Evolutionary conservation across 1,140 invertebrate species (phyloP), one percentile per base, ranked within the genome.

Genomic region (Cherax quadricarinatus): DNA sequence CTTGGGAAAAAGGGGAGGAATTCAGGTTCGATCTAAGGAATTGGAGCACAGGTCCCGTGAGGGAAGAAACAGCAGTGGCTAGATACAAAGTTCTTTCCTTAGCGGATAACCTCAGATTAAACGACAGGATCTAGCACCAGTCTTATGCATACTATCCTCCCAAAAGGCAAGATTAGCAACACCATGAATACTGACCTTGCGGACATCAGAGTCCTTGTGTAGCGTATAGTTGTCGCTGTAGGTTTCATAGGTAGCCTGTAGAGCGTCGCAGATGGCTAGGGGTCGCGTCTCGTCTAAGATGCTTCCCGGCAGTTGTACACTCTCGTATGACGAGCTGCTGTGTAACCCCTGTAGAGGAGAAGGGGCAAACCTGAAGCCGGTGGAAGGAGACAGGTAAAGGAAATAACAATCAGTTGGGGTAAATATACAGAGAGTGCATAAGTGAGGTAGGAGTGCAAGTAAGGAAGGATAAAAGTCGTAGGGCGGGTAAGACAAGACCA

Each of bases 241-340:
- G 41, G 62, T 86, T 53, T 86, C 85, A 84, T 91, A 91, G 18
- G 86, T 87, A 16, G 90, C 73, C 48, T 91, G 84, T 30, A 91
- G 78, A 12, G 60, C n/a, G 62, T 86, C 85, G 12, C 41, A n/a
- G 9, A 9, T 0, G 30, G 75, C 57, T 16, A 86, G 84, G 5
- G 60, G 75, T 1, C 82, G 73, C n/a, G 75, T 91, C 53, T 86
- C 78, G 78, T 91, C 90, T 84, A 82, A 30, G 90, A 91, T 91
- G 79, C 90, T 87, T 3, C 90, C 90, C 16, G 90, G 90, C 70
- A 91, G 84, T 14, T 91, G 90, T 12, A 91, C 90, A 30, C 84
- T 87, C 90, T 91, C 90, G 90, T 91, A 91, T 12, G 90, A 91
- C 21, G 21, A 24, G 48, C 62, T 81, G 60, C 90, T 91, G 7